Conservation (phyloP, 2,797 vertebrate genomes). For the Acanthis flammea region DNA sequence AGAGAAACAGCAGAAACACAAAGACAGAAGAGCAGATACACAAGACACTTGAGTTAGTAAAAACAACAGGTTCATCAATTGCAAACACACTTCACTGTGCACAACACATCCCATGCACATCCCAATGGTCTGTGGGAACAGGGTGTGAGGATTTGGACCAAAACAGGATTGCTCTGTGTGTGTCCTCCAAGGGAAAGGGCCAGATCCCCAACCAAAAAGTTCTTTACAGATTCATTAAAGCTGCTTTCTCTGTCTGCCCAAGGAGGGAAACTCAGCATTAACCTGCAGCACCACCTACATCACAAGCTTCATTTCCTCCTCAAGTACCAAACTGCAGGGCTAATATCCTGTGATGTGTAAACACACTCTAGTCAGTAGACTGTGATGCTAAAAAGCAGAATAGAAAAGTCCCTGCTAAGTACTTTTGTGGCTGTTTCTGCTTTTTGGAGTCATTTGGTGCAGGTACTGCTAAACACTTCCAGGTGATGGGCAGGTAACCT, state of each 20-base stretch:
- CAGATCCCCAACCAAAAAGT: not conserved
- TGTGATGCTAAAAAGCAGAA: not conserved
- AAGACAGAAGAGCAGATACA: conserved; percentile 79
- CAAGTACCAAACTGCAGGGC: not conserved
- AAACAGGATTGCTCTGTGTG: not conserved
- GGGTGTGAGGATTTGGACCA: not conserved
- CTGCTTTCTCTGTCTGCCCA: not conserved
- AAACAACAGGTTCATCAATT: conserved; percentile 68
- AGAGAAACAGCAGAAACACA: conserved; percentile 80
- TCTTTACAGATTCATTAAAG: not conserved
- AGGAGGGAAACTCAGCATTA: not conserved
- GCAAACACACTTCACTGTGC: conserved; percentile 70
- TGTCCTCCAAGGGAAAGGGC: not conserved
- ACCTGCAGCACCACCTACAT: not conserved
- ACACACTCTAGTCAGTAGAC: not conserved
- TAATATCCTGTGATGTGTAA: not conserved
- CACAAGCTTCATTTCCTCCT: not conserved
- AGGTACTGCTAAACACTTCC: not conserved
- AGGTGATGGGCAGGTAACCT: not conserved
- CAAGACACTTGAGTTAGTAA: conserved; percentile 79
- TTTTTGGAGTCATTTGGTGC: not conserved
- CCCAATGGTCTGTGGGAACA: not conserved
- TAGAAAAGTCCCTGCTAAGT: not conserved
- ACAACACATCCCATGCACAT: conserved; percentile 62
- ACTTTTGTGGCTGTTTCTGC: not conserved